Base-by-base conservation (phyloP, 2,113 vertebrate species). In the Echinops telfairi region DNA sequence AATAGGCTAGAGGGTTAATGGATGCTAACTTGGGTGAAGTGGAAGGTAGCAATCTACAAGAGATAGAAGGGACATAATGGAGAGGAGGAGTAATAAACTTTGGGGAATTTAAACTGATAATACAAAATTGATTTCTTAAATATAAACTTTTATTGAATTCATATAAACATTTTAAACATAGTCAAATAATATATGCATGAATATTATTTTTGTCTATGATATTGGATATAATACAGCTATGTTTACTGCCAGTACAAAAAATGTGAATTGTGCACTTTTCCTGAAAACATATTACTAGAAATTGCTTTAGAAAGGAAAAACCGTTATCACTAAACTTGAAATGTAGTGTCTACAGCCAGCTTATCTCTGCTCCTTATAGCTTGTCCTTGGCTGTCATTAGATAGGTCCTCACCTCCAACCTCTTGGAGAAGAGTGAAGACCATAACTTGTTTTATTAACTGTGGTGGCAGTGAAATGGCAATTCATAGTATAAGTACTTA, bases 311-410 rank as follows among this genome's bases (percentile, higher is more conserved):
- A 73, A 73, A 36, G 70, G n/a, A 2, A 73, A 78, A 29, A 78
- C 31, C 76, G 40, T 40, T 40, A 40, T 40, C 40, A 47, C 5
- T 78, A 5, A 1, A 10, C 20, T 8, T 29, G 27, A 10, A 27
- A 16, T 33, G 11, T 2, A 27, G 6, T 40, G 17, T 25, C 2
- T 14, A 6, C 25, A 3, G 85, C n/a, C 9, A 20, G 25, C 0
- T 2, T 2, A 0, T 27, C 1, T 17, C 11, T 31, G 15, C 27
- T 85, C 19, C 0, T 29, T 25, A n/a, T 23, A 4, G 3, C n/a
- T 62, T 62, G 60, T 40, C 31, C 4, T 23, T 29, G 27, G 17
- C 3, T 33, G 9, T 5, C 36, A 27, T 16, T 27, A 31, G 31
- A 6, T 15, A 27, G 4, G 6, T 11, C 16, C 8, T 22, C 6